Evolutionary conservation across 2,797 vertebrate genomes (phyloP).

Genomic region (Sylvia borin): DNA sequence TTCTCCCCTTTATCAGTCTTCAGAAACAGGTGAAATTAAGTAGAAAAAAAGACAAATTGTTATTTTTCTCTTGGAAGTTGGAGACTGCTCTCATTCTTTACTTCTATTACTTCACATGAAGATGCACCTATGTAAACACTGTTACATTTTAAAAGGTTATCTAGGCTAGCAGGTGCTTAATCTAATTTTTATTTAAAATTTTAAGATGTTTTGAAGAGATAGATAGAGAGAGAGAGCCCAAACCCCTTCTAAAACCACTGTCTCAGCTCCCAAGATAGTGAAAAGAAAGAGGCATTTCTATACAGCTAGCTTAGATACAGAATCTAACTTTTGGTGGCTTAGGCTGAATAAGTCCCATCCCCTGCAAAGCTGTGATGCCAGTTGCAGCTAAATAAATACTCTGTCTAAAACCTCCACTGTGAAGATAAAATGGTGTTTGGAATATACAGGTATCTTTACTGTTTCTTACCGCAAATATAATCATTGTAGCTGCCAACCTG

Average conservation of each 20-base stretch:
- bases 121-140: not conserved
- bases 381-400: not conserved
- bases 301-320: not conserved
- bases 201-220: not conserved
- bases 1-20: not conserved
- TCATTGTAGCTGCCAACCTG: not conserved
- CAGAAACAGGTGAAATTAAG: not conserved
- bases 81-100: not conserved
- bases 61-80: not conserved
- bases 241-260: not conserved
- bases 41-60: not conserved
- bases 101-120: not conserved
- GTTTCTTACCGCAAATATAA: not conserved
- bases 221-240: not conserved
- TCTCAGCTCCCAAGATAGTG: not conserved
- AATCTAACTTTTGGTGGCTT: not conserved
- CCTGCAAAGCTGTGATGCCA: not conserved
- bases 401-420: not conserved
- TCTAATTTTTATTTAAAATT: not conserved
- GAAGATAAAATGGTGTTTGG: not conserved
- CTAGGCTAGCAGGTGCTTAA: not conserved
- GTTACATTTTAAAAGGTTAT: not conserved
- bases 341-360: not conserved
- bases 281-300: not conserved
- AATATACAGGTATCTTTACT: not conserved